phyloP scores from a whole-genome alignment of 2,888 invertebrate species.

The Peribatodes rhomboidaria region DNA sequence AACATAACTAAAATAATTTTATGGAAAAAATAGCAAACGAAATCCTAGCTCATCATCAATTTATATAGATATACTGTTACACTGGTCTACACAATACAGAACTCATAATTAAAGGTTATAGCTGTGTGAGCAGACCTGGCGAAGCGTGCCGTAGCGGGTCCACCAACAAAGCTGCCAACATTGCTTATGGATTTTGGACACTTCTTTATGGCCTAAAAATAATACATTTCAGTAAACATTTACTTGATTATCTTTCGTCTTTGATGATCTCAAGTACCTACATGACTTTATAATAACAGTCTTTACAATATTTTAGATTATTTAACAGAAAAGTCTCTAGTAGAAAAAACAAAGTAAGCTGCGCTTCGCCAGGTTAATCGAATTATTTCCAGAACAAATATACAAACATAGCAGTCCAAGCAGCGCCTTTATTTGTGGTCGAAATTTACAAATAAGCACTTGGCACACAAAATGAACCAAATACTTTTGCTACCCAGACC shows the following conservation, averaged over 20 bases:
- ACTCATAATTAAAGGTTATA: not conserved
- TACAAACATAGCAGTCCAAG: conserved; percentile 7
- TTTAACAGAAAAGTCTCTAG: not conserved
- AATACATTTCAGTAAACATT: not conserved
- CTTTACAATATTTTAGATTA: not conserved
- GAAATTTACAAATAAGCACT: not conserved
- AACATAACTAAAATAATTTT: not conserved
- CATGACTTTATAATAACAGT: not conserved
- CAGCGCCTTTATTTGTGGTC: not conserved
- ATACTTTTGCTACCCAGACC: not conserved
- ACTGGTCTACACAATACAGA: not conserved
- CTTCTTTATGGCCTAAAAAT: not conserved
- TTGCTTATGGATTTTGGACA: not conserved
- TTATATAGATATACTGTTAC: not conserved
- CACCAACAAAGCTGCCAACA: not conserved
- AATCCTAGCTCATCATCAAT: not conserved
- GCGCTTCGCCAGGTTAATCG: not conserved
- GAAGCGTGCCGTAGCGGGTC: not conserved
- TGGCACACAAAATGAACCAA: too few relatives aligned
- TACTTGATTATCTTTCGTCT: not conserved
- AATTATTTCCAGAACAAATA: not conserved
- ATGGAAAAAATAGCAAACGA: not conserved
- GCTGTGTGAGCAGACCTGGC: not conserved
- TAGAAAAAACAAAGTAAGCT: not conserved
- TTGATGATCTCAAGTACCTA: not conserved